Evolutionary conservation across 2,888 invertebrate genomes (phyloP), one percentile per base, ranked within the genome.

Genomic region (Smittia sp.): DNA sequence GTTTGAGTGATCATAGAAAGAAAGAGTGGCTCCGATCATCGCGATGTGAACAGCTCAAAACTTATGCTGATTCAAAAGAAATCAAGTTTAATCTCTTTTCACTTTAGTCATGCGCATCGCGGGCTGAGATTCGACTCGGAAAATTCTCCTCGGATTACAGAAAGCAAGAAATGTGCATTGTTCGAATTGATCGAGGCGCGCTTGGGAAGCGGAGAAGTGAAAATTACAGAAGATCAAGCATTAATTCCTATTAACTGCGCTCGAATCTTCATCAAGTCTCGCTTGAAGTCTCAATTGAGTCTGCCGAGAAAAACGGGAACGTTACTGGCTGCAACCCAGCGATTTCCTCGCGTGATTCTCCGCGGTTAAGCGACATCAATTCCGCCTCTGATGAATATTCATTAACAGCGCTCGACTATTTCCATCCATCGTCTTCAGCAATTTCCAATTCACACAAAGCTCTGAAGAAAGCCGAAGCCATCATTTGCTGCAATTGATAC

Each of bases 401-500:
- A 58, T 58, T 18, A 58, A 22, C 22, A 58, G 58, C 58, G 46
- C n/a, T 2, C 46, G 32, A 32, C n/a, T 39, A 39, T 46, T 22
- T 20, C 22, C n/a, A n/a, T 58, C 58, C 18, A 58, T 58, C 22
- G 22, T 20, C n/a, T 58, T 46, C 58, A 22, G 1, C 22, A 58
- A 58, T 58, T 58, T 58, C n/a, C 58, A 58, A 58, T 58, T 58
- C 58, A 58, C 58, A 58, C 58, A 58, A 3, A 58, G 7, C 1
- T 20, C 46, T 2, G n/a, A 46, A 46, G 46, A 46, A 46, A 46
- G 58, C 18, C 22, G 22, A 58, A 58, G 58, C 18, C 7, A 58
- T 58, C 22, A n/a, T 58, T 58, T 22, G 7, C 9, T 58, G 18
- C 58, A 58, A 58, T 58, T 58, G 20, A 58, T 58, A 58, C 22